Conservation (phyloP, 2,888 invertebrate genomes). For the Melanostoma mellinum region DNA sequence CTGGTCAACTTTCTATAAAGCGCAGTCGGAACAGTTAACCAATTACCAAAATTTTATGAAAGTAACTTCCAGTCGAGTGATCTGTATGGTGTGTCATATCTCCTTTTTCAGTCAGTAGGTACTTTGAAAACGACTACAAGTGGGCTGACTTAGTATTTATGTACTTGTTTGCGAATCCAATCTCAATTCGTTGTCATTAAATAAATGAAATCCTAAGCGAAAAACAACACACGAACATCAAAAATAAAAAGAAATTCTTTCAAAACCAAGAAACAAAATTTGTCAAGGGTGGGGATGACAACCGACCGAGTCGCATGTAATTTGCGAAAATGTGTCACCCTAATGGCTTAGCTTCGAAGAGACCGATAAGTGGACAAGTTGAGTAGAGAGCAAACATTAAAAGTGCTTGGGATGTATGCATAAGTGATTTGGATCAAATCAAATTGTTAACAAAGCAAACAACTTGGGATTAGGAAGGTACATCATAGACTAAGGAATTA, state of each 20-base stretch:
- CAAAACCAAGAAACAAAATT: conserved; percentile 17
- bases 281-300: conserved; percentile 20
- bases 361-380: conserved; percentile 16
- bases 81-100: too few relatives aligned
- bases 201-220: too few relatives aligned
- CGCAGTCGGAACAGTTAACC: not conserved
- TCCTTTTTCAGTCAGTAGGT: too few relatives aligned
- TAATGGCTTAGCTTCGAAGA: not conserved
- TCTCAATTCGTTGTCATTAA: too few relatives aligned
- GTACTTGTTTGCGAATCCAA: too few relatives aligned
- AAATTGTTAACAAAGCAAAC: not conserved
- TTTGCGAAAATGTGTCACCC: conserved; percentile 14
- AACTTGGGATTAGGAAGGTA: not conserved
- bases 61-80: too few relatives aligned
- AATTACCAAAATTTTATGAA: not conserved
- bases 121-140: too few relatives aligned
- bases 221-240: not conserved
- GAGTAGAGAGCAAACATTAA: conserved; percentile 23
- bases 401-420: conserved; percentile 4
- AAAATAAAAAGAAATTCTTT: conserved; percentile 8
- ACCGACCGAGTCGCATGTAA: conserved; percentile 9
- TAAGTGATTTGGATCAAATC: not conserved
- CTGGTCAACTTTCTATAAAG: not conserved
- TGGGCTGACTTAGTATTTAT: too few relatives aligned
- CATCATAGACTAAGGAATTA: not conserved